These are phyloP conservation scores for Hapalemur alaotrensis DNA, from an alignment of 2,797 vertebrate species.

Conservation along the genomic window DNA sequence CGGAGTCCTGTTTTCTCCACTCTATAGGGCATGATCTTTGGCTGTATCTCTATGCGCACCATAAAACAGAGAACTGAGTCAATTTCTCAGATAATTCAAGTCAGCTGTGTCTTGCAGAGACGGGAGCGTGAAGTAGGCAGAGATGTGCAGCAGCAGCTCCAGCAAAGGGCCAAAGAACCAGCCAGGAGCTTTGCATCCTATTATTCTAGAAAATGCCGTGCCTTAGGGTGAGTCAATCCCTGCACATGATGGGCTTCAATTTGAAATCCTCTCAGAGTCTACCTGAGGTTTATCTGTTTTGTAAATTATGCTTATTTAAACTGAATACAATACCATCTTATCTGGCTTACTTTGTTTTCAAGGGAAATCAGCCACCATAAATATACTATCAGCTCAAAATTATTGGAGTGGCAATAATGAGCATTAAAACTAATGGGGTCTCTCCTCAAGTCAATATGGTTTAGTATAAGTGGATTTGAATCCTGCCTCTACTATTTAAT, in stretches of 20 bases:
- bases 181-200: not conserved
- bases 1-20: not conserved
- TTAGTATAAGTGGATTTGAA: not conserved
- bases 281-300: not conserved
- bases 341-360: not conserved
- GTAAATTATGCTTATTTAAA: slow-evolving; percentile 22
- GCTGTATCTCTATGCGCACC: not conserved
- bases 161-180: not conserved
- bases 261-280: not conserved
- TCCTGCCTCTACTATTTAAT: not conserved
- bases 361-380: not conserved
- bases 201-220: not conserved
- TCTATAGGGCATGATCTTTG: not conserved
- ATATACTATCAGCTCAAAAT: not conserved
- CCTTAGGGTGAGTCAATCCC: not conserved
- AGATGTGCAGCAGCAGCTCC: not conserved
- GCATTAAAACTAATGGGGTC: not conserved
- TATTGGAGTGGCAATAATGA: not conserved
- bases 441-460: not conserved
- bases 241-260: not conserved
- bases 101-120: not conserved
- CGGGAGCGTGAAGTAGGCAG: not conserved
- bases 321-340: not conserved
- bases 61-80: not conserved
- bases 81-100: slow-evolving; percentile 38